Conservation (phyloP, 2,888 invertebrate genomes). For the Tuberolachnus salignus region DNA sequence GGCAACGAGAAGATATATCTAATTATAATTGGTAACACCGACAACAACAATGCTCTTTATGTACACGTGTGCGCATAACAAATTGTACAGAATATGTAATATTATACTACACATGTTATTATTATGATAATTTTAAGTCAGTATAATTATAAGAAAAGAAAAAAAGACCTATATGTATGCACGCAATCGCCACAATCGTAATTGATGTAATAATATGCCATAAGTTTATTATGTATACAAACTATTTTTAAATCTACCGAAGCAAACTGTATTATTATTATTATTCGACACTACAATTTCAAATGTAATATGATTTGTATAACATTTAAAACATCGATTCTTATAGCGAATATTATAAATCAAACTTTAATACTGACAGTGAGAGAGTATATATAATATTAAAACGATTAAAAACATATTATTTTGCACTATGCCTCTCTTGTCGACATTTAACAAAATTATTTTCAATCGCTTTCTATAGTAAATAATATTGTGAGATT, state of each 20-base stretch:
- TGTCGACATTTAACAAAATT: not conserved
- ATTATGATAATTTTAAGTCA: too few species aligned
- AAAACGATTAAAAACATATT: constrained; percentile 18
- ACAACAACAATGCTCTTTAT: too few species aligned
- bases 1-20: too few species aligned
- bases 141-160: too few species aligned
- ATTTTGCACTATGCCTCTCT: constrained; percentile 23
- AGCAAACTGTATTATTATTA: not conserved
- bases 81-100: too few species aligned
- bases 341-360: constrained; percentile 19
- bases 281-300: constrained; percentile 18
- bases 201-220: not conserved
- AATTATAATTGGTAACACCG: too few species aligned
- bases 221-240: not conserved
- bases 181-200: not conserved
- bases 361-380: constrained; percentile 40
- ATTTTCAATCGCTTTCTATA: not conserved
- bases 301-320: constrained; percentile 18
- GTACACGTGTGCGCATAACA: too few species aligned
- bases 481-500: too few species aligned
- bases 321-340: not conserved
- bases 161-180: not conserved
- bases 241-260: constrained; percentile 4
- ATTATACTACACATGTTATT: too few species aligned
- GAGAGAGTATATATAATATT: constrained; percentile 35